A percentile compares a stretch with the other conserved stretches of the same genome.
Evolutionary conservation across 1,140 invertebrate genomes (phyloP).

Genomic region (Cherax quadricarinatus): DNA sequence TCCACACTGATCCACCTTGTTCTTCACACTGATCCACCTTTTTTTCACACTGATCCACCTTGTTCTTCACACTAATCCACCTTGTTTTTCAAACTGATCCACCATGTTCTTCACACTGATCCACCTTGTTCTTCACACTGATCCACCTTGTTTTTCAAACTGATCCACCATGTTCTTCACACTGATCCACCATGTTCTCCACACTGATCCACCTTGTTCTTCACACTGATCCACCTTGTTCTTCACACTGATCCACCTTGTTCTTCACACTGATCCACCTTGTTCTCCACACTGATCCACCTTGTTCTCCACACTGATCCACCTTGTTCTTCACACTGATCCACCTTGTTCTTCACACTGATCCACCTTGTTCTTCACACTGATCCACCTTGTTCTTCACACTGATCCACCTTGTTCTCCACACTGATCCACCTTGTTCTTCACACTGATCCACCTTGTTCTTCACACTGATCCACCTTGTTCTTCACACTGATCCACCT

Average conservation of each 20-base stretch:
- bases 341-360: background rate
- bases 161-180: background rate
- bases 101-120: background rate
- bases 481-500: background rate
- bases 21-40: background rate
- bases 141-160: background rate
- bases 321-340: background rate
- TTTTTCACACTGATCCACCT: background rate
- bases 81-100: background rate
- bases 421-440: too few relatives aligned
- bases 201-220: background rate
- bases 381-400: background rate
- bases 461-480: background rate
- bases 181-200: background rate
- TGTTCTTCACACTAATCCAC: background rate
- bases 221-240: background rate
- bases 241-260: background rate
- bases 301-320: background rate
- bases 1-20: background rate
- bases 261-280: background rate
- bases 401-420: background rate
- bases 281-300: background rate
- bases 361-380: background rate
- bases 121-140: background rate
- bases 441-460: background rate